Evolutionary conservation across 2,113 vertebrate species (phyloP).

Genomic region (Tautogolabrus adspersus): DNA sequence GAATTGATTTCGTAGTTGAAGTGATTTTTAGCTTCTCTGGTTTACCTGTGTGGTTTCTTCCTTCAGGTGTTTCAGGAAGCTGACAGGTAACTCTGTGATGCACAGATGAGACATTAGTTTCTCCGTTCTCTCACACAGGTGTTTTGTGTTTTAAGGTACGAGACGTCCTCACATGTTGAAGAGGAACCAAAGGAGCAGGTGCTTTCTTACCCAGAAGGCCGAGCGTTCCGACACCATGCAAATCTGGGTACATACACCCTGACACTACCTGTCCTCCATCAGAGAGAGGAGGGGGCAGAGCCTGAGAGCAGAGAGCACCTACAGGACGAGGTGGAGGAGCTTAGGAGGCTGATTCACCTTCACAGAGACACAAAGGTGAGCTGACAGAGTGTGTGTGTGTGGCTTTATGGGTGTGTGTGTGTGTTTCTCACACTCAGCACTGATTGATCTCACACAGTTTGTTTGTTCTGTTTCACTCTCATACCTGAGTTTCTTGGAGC

Average conservation of each 20-base stretch:
- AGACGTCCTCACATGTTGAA: conserved; percentile 78
- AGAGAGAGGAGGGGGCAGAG: conserved; percentile 66
- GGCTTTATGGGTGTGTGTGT: background rate
- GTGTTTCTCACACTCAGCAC: no score
- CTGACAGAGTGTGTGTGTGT: background rate
- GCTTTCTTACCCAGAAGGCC: conserved; percentile 79
- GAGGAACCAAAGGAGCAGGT: conserved; percentile 80
- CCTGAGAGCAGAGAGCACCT: conserved; percentile 31
- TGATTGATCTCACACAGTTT: no score
- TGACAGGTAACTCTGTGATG: no score
- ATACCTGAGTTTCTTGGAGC: no score
- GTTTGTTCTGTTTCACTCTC: no score
- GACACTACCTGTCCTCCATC: conserved; percentile 55
- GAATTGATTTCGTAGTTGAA: background rate
- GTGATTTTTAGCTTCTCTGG: background rate
- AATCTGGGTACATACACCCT: conserved; percentile 86
- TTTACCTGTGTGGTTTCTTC: no score
- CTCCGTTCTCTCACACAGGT: background rate
- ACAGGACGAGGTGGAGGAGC: conserved; percentile 79
- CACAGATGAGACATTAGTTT: background rate
- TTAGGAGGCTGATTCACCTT: conserved; percentile 65
- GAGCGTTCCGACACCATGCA: conserved; percentile 85
- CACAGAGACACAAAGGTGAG: conserved; percentile 61
- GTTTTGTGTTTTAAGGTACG: conserved; percentile 62
- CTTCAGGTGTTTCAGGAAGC: no score